These are phyloP conservation scores for Leuciscus idus DNA, from an alignment of 2,113 vertebrate species.

Conservation along the genomic window DNA sequence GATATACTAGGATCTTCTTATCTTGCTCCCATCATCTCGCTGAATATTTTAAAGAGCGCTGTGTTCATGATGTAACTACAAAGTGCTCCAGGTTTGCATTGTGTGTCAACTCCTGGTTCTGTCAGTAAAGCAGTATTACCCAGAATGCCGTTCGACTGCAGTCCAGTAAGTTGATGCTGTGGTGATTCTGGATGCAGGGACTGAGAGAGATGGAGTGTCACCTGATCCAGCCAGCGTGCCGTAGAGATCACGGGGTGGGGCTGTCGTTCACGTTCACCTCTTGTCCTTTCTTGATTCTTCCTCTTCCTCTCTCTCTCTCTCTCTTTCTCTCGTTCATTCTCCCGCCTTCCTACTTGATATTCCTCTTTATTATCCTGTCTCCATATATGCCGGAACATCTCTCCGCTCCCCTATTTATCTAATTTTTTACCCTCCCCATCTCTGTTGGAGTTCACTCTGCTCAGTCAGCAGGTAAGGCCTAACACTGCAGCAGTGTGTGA, in stretches of 20 bases:
- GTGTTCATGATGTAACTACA: conserved; percentile 18
- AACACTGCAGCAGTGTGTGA: conserved; percentile 63
- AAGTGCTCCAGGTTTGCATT: conserved; percentile 5
- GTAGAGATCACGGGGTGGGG: conserved; percentile 24
- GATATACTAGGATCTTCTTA: background rate
- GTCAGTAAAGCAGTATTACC: conserved; percentile 27
- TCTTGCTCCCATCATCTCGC: background rate
- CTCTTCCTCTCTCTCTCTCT: background rate
- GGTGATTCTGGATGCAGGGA: background rate
- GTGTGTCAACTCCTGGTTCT: background rate
- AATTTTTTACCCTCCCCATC: conserved; percentile 26
- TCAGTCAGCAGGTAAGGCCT: conserved; percentile 73
- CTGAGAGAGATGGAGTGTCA: conserved; percentile 37
- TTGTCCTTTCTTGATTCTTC: background rate
- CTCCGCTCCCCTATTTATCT: background rate
- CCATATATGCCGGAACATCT: background rate
- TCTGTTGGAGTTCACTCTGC: conserved; percentile 68
- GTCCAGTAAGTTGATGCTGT: conserved; percentile 24
- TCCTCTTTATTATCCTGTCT: background rate
- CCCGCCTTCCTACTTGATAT: background rate
- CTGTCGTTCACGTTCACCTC: background rate
- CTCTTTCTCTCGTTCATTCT: background rate
- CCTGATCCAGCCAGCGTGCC: conserved; percentile 26
- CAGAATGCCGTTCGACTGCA: conserved; percentile 12
- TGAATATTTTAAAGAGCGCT: background rate